Base-by-base conservation (phyloP, 2,113 vertebrate genomes). In the Leptobrachium leishanense region DNA sequence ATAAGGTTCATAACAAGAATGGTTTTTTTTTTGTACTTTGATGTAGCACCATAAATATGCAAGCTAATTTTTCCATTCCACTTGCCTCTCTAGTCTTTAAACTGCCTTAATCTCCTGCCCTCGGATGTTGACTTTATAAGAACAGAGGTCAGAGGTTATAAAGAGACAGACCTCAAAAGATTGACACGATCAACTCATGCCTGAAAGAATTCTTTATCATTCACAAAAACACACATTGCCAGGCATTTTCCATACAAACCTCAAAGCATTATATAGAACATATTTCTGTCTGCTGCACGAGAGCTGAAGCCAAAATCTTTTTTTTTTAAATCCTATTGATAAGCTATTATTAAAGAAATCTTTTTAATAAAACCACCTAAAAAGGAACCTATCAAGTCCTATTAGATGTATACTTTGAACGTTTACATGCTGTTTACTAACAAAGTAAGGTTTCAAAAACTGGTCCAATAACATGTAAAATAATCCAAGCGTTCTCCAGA, bases 21-120 rank as follows among this genome's bases (percentile, higher is more conserved):
- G 90, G 20, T 88, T 91, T 87, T 90, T 89, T 88, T 91, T 87
- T 90, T 89, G 89, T 88, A 91, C 91, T 93, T 92, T 93, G 91
- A 94, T 92, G 90, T 92, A 91, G 85, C 88, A 90, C 88, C 91
- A 89, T 91, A 93, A 93, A 94, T 93, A 89, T 90, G 89, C 89
- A 91, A 87, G 92, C 92, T 93, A 92, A 91, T 93, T 92, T 92
- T 91, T 91, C 91, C 90, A 92, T 92, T 90, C 90, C 90, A 92
- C 88, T 91, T 91, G 87, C 89, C 90, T 92, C 91, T 92, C 88
- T 83, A 86, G 86, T 90, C 92, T 93, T 91, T 93, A 92, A 93
- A 93, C 90, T 92, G 89, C 90, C 90, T 93, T 92, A 92, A 93
- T 92, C 92, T 93, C 88, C 88, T 92, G 92, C 92, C 91, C 91